Conservation (phyloP, 2,797 vertebrate genomes). For the Paguma larvata region DNA sequence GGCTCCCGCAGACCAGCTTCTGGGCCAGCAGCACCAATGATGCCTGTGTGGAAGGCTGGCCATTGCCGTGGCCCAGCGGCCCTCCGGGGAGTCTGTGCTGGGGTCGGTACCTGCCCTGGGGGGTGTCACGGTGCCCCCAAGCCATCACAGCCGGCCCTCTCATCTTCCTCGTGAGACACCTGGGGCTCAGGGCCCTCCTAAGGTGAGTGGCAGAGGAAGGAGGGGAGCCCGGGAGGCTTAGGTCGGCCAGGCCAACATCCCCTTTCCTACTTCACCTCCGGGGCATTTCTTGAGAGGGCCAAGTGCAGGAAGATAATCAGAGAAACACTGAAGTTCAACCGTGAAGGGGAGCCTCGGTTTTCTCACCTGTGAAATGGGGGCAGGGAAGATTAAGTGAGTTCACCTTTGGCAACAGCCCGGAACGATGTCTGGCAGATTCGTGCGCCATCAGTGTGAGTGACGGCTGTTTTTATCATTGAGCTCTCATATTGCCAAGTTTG, state of each 20-base stretch:
- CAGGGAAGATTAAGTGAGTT: background rate
- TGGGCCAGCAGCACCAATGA: background rate
- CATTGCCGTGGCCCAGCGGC: background rate
- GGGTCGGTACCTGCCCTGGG: background rate
- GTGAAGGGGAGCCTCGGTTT: background rate
- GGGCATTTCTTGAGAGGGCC: background rate
- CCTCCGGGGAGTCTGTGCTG: background rate
- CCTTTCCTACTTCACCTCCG: background rate
- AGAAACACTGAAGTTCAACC: background rate
- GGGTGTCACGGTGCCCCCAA: background rate
- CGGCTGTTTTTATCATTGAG: background rate
- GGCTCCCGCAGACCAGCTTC: background rate
- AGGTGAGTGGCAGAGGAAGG: background rate
- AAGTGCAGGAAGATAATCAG: background rate
- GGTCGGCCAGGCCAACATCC: background rate
- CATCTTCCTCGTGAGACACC: background rate
- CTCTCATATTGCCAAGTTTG: background rate
- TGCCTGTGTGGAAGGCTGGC: background rate
- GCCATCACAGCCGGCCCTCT: background rate
- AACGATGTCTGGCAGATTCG: background rate
- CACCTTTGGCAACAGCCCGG: background rate
- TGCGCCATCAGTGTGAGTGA: background rate
- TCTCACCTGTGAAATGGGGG: background rate
- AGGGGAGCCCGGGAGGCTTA: background rate
- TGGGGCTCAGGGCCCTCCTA: background rate